Conservation (phyloP, 2,888 invertebrate genomes). For the Ochropacha duplaris region DNA sequence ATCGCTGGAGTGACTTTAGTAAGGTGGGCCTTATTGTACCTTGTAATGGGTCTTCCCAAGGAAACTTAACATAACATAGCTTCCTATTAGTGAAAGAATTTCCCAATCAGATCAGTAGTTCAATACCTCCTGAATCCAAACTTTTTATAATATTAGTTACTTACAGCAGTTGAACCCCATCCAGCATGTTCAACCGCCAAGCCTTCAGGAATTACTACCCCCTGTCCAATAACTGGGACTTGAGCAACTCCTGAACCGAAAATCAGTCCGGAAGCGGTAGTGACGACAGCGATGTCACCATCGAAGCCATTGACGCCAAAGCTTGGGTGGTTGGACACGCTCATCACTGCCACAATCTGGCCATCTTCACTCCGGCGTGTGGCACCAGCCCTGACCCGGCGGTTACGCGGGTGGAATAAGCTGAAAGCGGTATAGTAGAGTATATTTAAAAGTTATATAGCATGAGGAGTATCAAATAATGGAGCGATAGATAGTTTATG, state of each 20-base stretch:
- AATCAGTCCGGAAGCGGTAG: constrained; percentile 18
- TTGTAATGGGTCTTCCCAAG: no score
- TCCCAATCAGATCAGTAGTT: no score
- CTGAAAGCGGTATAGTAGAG: not conserved
- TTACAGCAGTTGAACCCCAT: constrained; percentile 31
- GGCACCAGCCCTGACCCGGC: not conserved
- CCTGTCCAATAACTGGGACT: constrained; percentile 17
- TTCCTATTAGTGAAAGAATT: no score
- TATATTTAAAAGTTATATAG: no score
- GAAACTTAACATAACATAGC: no score
- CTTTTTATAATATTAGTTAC: no score
- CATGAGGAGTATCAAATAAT: no score
- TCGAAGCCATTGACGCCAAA: constrained; percentile 25
- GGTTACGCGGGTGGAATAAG: not conserved
- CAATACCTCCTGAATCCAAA: no score
- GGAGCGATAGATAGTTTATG: no score
- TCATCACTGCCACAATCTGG: not conserved
- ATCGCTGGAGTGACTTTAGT: no score
- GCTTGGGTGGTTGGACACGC: constrained; percentile 31
- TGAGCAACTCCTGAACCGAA: constrained; percentile 9
- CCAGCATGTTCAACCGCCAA: constrained; percentile 24
- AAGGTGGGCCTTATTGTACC: no score
- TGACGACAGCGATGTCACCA: constrained; percentile 50
- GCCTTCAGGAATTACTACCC: constrained; percentile 12
- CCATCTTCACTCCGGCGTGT: not conserved